Evolutionary conservation across 2,113 vertebrate genomes (phyloP).

Genomic region (Pyrgilauda ruficollis): DNA sequence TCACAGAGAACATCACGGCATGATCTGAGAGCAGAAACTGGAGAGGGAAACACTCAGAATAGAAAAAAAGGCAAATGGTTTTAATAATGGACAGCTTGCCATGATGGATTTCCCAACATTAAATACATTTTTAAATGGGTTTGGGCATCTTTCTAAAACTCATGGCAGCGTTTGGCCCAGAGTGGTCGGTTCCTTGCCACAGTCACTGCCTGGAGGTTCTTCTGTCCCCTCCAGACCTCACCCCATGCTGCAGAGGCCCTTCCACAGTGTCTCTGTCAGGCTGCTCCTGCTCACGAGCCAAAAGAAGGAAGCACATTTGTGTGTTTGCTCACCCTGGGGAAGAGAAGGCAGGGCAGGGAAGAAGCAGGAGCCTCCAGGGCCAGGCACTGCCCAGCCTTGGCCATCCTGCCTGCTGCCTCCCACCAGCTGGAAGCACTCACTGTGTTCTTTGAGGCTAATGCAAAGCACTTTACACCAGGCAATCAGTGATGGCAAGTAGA

Average conservation of each 20-base stretch:
- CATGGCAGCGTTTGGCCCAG: accelerated
- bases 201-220: background rate
- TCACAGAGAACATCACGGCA: accelerated
- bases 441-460: background rate
- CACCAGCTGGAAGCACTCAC: background rate
- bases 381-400: accelerated
- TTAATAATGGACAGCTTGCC: background rate
- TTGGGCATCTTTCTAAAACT: background rate
- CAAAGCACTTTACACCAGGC: background rate
- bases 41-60: background rate
- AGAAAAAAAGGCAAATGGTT: background rate
- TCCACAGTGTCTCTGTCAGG: background rate
- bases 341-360: background rate
- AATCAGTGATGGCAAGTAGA: background rate
- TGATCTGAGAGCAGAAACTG: background rate
- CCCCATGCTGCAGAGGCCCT: background rate
- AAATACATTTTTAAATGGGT: background rate
- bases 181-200: background rate
- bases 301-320: background rate
- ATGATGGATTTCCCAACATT: background rate
- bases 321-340: background rate
- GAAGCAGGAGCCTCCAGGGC: background rate
- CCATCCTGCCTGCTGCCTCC: background rate
- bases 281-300: accelerated
- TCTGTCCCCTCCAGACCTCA: background rate